Evolutionary conservation across 2,113 vertebrate species (phyloP), one percentile per base, ranked within the genome.

Genomic region (Orientallactaga bullata): DNA sequence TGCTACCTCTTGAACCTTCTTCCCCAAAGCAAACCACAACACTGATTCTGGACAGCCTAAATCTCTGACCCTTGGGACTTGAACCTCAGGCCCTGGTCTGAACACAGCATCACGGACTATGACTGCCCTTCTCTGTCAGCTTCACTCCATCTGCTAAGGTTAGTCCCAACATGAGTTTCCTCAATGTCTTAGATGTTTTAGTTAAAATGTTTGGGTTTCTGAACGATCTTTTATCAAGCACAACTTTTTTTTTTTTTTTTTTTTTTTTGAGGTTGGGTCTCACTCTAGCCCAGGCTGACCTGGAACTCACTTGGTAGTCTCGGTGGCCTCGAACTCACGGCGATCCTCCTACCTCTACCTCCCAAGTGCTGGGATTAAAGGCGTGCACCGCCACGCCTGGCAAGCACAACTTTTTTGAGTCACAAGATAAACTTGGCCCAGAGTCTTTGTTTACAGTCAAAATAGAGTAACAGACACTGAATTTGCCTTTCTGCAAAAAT

Each of bases 171-270:
- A 68, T 71, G 58, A 24, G 26, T 10, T 47, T 26, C 61, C 51
- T 24, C 6, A 4, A 65, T 10, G 16, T 60, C 71, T 26, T 23
- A 74, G 87, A 58, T 80, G 11, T 60, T 78, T 80, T 55, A 16
- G 60, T 37, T 80, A n/a, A n/a, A n/a, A 42, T 24, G 1, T 51
- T 32, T 4, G 65, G 42, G 18, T 42, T 83, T 58, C 35, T 74
- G 47, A 68, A 92, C 2, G 89, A 89, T 32, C 26, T 35, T 60
- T 79, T 61, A 83, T 61, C 85, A 84, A 92, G 83, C 28, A 3
- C 24, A 90, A 80, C 61, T 87, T 89, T 79, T 68, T 60, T 79
- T n/a, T n/a, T n/a, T n/a, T n/a, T n/a, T n/a, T n/a, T n/a, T n/a
- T n/a, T n/a, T n/a, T n/a, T n/a, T n/a, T n/a, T n/a, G n/a, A n/a